These are phyloP conservation scores for Enteromius argenteus DNA, from an alignment of 2,797 vertebrate species.

Conservation along the genomic window DNA sequence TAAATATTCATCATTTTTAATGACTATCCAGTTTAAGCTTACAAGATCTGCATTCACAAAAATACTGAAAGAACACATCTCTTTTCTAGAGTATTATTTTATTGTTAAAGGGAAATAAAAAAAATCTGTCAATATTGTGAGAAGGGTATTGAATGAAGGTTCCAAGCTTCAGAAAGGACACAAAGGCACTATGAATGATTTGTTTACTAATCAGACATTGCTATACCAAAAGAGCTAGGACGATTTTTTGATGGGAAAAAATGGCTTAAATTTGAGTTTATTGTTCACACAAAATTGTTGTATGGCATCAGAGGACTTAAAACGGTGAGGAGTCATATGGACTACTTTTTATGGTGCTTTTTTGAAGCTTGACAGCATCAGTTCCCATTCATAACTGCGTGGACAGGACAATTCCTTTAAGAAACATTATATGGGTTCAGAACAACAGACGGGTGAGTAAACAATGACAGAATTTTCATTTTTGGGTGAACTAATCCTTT, in stretches of 20 bases:
- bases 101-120: neutral
- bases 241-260: neutral
- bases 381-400: neutral
- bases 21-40: neutral
- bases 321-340: neutral
- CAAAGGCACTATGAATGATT: neutral
- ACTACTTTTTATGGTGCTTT: neutral
- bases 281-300: neutral
- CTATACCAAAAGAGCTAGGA: neutral
- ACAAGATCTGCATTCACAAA: neutral
- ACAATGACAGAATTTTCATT: neutral
- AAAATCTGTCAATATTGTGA: neutral
- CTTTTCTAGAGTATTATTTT: neutral
- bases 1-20: neutral
- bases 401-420: neutral
- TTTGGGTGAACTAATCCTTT: constrained; percentile 15
- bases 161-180: neutral
- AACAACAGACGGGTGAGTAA: neutral
- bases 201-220: neutral
- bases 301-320: neutral
- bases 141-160: neutral
- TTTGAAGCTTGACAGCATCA: neutral
- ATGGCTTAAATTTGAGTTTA: neutral
- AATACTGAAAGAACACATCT: neutral
- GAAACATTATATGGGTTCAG: neutral